Evolutionary conservation across 2,888 invertebrate genomes (phyloP), one percentile per base, ranked within the genome.

Genomic region (Tinea semifulvella): DNA sequence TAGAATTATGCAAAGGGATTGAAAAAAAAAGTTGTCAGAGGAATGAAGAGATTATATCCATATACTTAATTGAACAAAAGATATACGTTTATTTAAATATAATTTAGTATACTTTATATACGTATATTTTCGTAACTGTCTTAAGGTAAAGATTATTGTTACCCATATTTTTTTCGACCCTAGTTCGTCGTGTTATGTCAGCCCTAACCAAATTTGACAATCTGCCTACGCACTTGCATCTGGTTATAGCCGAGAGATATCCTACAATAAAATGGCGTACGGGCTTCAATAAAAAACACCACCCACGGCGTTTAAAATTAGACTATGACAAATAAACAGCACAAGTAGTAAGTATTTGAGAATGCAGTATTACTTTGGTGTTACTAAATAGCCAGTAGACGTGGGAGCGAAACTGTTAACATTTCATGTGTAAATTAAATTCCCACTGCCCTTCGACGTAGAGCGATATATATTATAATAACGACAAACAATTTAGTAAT

Each of bases 221-320:
- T 31, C 31, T 22, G 5, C 22, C 22, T 22, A 22, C 31, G 3
- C 27, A 27, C n/a, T 7, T 31, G 13, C 31, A 31, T 31, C 31
- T 31, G 31, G 38, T 38, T 19, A 38, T 14, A 38, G 5, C 4
- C 17, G 38, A 38, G 38, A 38, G n/a, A 38, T n/a, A 16, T 10
- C 18, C 18, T 7, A 38, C 19, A 17, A 18, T 38, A 5, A 38
- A 38, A 38, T 38, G 14, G 6, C 36, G 18, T 35, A 35, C 35
- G 19, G 5, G 20, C 19, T 19, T 39, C 39, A 39, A 39, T 20
- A 20, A 39, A 6, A 18, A 35, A 35, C 20, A 38, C 40, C 40
- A 22, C 40, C 40, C 40, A 40, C 40, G 40, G 5, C 13, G 22
- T 40, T 40, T 40, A 40, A 40, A 40, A 13, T 40, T 40, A 40